Evolutionary conservation across 2,797 vertebrate species (phyloP), one percentile per base, ranked within the genome.

Genomic region (Myotis vivesi): DNA sequence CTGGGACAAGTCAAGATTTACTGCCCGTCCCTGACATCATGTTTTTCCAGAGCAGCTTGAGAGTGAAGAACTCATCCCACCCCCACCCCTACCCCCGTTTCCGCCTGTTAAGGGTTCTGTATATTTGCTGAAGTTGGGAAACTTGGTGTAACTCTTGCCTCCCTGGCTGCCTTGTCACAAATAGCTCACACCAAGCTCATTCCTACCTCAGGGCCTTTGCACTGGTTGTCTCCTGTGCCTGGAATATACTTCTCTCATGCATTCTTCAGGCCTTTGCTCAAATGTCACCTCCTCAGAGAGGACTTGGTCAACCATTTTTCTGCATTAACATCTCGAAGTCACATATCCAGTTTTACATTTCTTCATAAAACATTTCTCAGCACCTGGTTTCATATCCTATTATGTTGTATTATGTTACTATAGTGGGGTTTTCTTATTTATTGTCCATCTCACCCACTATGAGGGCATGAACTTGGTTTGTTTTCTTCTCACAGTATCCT

Each of bases 1-100:
- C 62, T 49, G 75, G 79, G 95, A 93, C 95, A 94, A 92, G 76
- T 68, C 72, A 93, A 90, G 96, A 97, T 97, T 96, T 96, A 95
- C 87, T 55, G 94, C 86, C 38, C 36, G 86, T 66, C 64, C 49
- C 68, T 95, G 89, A 95, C 89, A 92, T 91, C 86, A 20, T 88
- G 87, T 90, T 96, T 97, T 97, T 79, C 89, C 94, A 95, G 87
- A 90, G 89, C 64, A 62, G 77, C 53, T 94, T 80, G 55, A 79
- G 71, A 80, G 76, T 33, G 87, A 95, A 88, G 87, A 84, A 53
- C 80, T 49, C 46, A 5, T 20, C 87, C 44, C 84, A 33, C 41
- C 20, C 66, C 49, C 25, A 8, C 64, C 51, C 44, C 46, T 17
- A 17, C 46, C 30, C 30, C 79, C 3, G 51, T 73, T 96, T 89